These are phyloP conservation scores for Sebastes taczanowskii DNA, from an alignment of 2,797 vertebrate species.

Conservation along the genomic window DNA sequence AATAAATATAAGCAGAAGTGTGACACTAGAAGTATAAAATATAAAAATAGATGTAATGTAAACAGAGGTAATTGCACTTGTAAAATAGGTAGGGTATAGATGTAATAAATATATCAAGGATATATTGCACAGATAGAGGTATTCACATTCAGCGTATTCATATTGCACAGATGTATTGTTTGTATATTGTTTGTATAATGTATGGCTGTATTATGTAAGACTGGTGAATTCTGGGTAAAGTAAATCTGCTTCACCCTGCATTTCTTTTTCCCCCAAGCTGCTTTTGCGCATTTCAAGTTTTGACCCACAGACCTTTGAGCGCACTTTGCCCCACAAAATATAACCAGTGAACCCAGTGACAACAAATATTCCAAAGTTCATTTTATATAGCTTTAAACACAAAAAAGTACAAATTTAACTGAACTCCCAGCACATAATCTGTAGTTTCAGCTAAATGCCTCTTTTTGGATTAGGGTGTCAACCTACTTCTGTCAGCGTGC, in stretches of 20 bases:
- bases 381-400: neutral
- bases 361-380: neutral
- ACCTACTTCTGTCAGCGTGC: neutral
- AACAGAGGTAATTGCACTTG: no score
- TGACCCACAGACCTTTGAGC: constrained; percentile 8
- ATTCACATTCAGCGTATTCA: no score
- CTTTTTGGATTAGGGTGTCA: neutral
- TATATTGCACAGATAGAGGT: no score
- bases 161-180: no score
- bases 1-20: no score
- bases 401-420: neutral
- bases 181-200: no score
- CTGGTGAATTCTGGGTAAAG: neutral
- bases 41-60: no score
- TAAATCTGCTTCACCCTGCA: neutral
- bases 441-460: neutral
- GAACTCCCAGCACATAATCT: neutral
- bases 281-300: neutral
- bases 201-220: neutral
- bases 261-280: neutral
- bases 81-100: no score
- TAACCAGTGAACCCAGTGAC: neutral
- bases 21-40: no score
- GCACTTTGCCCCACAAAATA: neutral
- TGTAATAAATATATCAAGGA: no score